Evolutionary conservation across 2,113 vertebrate species (phyloP).

Genomic region (Monarcha castaneiventris): DNA sequence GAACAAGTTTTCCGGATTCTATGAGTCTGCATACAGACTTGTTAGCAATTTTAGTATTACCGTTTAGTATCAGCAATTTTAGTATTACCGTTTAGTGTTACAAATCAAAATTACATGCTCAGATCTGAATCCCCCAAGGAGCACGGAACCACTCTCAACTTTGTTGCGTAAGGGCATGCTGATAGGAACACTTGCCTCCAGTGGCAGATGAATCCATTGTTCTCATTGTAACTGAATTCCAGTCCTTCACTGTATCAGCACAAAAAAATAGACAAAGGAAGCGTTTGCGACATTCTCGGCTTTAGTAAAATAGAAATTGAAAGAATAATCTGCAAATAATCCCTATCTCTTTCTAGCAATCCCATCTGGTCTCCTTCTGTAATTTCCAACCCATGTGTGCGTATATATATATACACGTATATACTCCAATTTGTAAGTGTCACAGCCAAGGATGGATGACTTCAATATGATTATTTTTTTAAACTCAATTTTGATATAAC

Average conservation of each 20-base stretch:
- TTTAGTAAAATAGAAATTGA: neutral
- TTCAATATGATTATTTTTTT: neutral
- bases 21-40: neutral
- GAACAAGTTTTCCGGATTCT: neutral
- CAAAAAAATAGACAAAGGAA: neutral
- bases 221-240: slow-evolving; percentile 70
- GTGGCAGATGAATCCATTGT: slow-evolving; percentile 69
- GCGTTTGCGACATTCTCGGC: neutral
- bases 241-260: slow-evolving; percentile 68
- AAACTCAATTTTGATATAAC: neutral
- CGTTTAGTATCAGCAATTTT: neutral
- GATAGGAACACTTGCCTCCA: slow-evolving; percentile 66
- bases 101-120: neutral
- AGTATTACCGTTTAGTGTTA: neutral
- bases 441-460: neutral
- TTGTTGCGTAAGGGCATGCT: neutral
- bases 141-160: neutral
- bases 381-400: neutral
- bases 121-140: neutral
- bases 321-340: neutral
- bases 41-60: neutral
- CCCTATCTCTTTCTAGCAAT: neutral
- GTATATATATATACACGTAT: neutral
- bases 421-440: neutral
- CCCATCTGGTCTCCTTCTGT: neutral